Conservation (phyloP, 2,888 invertebrate genomes). For the Dinocampus coccinellae region DNA sequence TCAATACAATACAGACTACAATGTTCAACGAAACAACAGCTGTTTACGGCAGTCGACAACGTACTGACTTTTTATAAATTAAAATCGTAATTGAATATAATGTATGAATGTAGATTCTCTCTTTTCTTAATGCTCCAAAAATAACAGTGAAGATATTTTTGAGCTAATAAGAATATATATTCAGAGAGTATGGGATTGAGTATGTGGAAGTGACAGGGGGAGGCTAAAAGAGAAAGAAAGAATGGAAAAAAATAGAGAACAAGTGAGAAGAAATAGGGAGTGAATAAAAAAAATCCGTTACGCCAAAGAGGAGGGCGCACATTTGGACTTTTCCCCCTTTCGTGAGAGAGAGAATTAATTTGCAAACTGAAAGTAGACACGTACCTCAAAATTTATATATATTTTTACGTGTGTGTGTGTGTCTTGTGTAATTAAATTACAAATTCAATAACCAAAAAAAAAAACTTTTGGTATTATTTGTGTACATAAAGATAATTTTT, state of each 20-base stretch:
- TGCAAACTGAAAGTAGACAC: constrained; percentile 3
- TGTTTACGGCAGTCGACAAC: neutral
- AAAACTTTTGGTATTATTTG: neutral
- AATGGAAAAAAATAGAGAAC: too few species aligned
- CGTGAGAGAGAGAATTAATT: constrained; percentile 26
- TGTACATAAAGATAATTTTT: neutral
- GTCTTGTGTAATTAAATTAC: neutral
- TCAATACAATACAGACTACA: neutral
- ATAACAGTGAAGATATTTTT: constrained; percentile 37
- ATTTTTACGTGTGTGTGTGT: neutral
- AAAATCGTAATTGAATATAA: neutral
- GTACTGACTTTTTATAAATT: neutral
- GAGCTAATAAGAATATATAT: constrained; percentile 14
- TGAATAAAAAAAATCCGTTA: neutral
- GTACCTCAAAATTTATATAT: neutral
- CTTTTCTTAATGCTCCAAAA: constrained; percentile 36
- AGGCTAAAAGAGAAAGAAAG: neutral
- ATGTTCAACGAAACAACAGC: neutral
- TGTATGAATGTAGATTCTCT: neutral
- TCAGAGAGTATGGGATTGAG: neutral
- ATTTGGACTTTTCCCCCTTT: constrained; percentile 33
- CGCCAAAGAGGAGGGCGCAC: constrained; percentile 18
- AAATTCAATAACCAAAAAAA: neutral
- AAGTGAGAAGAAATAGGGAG: neutral
- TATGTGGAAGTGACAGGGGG: neutral